Percentiles rank a stretch among this genome's conserved stretches.
These are phyloP conservation scores for Antidorcas marsupialis DNA, from an alignment of 2,113 vertebrate genomes.

Conservation along the genomic window DNA sequence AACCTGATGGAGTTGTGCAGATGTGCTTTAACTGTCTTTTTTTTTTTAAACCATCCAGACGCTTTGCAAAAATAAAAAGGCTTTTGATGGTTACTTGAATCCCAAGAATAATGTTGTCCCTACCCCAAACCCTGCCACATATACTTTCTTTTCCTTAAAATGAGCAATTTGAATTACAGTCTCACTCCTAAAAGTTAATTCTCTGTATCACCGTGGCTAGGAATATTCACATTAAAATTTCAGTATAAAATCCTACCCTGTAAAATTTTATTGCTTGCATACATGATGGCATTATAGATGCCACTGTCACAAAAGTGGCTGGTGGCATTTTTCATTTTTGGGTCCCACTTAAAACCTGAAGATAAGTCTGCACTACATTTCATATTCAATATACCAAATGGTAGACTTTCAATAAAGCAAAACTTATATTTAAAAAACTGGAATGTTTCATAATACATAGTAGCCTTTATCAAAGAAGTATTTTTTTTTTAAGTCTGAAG, in stretches of 20 bases:
- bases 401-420: constrained; percentile 11
- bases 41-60: not conserved
- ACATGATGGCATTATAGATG: not conserved
- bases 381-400: not conserved
- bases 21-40: not conserved
- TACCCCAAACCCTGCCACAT: not conserved
- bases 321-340: constrained; percentile 14
- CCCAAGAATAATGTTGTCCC: not conserved
- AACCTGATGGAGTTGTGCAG: not conserved
- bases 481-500: not conserved
- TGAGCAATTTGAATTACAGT: not conserved
- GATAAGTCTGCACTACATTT: constrained; percentile 14
- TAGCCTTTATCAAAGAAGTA: not conserved
- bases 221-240: not conserved
- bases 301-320: constrained; percentile 27
- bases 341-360: not conserved
- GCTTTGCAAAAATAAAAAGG: constrained; percentile 9
- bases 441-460: not conserved
- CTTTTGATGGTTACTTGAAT: not conserved
- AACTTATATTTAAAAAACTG: not conserved
- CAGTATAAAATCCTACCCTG: constrained; percentile 36
- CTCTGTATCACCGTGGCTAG: not conserved
- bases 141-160: not conserved
- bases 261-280: constrained; percentile 60
- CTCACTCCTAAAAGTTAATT: not conserved